Evolutionary conservation across 2,797 vertebrate genomes (phyloP).

Genomic region (Alcedo quadribrachys): DNA sequence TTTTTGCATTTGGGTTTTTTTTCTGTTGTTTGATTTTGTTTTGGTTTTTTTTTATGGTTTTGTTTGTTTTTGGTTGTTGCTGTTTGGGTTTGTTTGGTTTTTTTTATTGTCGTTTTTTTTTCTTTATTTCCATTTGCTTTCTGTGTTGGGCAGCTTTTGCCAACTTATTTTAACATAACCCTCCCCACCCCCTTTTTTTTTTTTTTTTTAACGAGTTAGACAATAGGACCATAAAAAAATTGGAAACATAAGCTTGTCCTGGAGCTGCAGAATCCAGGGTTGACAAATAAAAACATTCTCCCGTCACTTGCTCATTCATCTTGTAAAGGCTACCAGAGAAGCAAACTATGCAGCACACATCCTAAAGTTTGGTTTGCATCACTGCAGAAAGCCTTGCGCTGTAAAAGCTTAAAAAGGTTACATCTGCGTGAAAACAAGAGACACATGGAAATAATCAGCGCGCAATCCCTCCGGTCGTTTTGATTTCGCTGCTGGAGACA

Average conservation of each 20-base stretch:
- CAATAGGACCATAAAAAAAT: not conserved
- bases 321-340: not conserved
- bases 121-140: not conserved
- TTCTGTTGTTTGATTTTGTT: no score
- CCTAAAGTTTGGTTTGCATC: conserved; percentile 2
- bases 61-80: no score
- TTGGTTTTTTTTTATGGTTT: no score
- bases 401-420: not conserved
- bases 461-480: not conserved
- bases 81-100: no score
- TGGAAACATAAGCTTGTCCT: not conserved
- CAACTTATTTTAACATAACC: not conserved
- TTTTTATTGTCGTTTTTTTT: not conserved
- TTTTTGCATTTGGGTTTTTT: not conserved
- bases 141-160: not conserved
- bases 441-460: not conserved
- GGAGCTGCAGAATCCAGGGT: not conserved
- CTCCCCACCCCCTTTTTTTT: rapidly evolving
- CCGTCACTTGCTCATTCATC: not conserved
- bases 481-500: rapidly evolving
- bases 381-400: not conserved
- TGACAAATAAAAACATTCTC: not conserved
- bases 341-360: not conserved
- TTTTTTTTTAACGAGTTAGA: not conserved
- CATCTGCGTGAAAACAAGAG: not conserved